Conservation (phyloP, 1,140 invertebrate genomes). For the Lepidurus couesii region DNA sequence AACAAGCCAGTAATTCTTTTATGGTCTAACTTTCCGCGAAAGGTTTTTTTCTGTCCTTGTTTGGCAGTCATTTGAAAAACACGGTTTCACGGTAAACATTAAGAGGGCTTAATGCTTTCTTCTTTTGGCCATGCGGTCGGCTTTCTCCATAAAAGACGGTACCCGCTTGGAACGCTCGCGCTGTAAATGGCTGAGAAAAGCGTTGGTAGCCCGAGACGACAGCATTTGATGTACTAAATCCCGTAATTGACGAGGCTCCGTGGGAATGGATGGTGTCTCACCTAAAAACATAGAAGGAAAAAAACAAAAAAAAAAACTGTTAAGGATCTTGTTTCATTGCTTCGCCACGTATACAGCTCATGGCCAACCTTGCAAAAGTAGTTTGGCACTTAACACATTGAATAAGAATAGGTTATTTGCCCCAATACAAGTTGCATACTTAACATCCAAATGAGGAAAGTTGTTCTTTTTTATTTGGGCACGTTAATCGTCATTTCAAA, state of each 20-base stretch:
- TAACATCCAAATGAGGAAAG: no score
- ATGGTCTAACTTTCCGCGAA: no score
- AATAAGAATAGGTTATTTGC: no score
- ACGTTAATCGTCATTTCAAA: no score
- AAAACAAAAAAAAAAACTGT: not conserved
- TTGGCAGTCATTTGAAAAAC: no score
- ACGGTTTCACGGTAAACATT: not conserved
- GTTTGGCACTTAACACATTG: not conserved
- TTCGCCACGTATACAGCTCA: not conserved
- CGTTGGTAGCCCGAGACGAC: slow-evolving; percentile 21
- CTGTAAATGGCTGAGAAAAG: slow-evolving; percentile 17
- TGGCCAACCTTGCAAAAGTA: not conserved
- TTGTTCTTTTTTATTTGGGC: no score
- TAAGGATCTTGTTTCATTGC: not conserved
- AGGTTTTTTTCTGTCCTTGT: no score
- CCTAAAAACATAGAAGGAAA: not conserved
- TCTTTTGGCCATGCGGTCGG: slow-evolving; percentile 26
- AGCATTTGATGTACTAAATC: slow-evolving; percentile 23
- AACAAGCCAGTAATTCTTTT: not conserved
- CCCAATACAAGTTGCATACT: no score
- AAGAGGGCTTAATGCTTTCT: slow-evolving; percentile 14
- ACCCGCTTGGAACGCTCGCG: slow-evolving; percentile 23
- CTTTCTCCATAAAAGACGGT: slow-evolving; percentile 28
- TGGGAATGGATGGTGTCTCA: not conserved
- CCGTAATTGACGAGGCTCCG: slow-evolving; percentile 25